Conservation (phyloP, 1,140 invertebrate species). For the Polypedilum vanderplanki region DNA sequence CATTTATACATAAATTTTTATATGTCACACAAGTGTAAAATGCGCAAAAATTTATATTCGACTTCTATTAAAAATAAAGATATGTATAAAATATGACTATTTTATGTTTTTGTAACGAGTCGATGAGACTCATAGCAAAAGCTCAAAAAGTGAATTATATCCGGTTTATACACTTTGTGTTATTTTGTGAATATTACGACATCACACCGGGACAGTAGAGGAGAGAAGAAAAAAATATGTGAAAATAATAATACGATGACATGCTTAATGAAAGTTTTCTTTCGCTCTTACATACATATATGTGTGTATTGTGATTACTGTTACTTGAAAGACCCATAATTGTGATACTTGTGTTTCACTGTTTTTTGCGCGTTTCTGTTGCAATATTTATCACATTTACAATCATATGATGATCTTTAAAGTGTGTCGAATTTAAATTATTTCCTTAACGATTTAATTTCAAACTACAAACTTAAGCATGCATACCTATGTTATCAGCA, state of each 20-base stretch:
- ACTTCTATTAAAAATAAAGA: too few relatives aligned
- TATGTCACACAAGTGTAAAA: too few relatives aligned
- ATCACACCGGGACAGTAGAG: neutral
- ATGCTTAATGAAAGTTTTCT: conserved; percentile 19
- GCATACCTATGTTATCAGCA: neutral
- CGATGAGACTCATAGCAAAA: too few relatives aligned
- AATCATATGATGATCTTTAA: neutral
- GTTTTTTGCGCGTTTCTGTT: neutral
- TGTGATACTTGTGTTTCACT: neutral
- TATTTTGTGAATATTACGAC: neutral
- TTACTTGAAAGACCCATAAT: neutral
- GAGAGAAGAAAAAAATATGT: neutral
- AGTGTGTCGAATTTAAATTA: neutral
- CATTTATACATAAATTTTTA: too few relatives aligned
- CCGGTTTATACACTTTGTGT: neutral
- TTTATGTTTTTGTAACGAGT: too few relatives aligned
- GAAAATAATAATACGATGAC: conserved; percentile 19
- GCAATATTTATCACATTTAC: conserved; percentile 2
- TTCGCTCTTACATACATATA: conserved; percentile 5
- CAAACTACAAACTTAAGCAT: neutral
- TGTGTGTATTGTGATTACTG: too few relatives aligned
- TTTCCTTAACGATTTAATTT: neutral
- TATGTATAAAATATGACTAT: too few relatives aligned
- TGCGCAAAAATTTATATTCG: too few relatives aligned
- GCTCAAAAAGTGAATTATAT: neutral